Evolutionary conservation across 2,797 vertebrate genomes (phyloP), one percentile per base, ranked within the genome.

Genomic region (Gallinago solitaria): DNA sequence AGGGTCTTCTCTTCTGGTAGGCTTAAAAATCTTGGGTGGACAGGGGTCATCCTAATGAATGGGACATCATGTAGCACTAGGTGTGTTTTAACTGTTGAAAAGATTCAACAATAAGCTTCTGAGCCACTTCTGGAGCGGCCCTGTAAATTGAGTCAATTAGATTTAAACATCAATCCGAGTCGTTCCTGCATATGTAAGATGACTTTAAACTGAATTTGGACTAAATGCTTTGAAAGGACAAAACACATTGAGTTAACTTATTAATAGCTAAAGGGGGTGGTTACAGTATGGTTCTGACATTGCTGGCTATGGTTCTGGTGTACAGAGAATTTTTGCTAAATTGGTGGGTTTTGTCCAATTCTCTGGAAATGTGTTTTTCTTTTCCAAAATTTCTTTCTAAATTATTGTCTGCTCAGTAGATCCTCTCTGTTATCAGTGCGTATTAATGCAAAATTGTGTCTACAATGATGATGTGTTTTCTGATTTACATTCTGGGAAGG

Each of bases 371-470:
- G 15, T 1, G 2, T n/a, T 65, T 16, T 59, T 64, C 35, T 73
- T 91, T 83, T 37, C 41, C 9, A 3, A 75, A 87, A 85, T 48
- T 69, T 24, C 16, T 80, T 81, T 88, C 54, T 63, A n/a, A 83
- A 57, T 65, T 51, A 12, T 14, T 71, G 15, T 35, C 61, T 69
- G 56, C 12, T 83, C 27, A 35, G 25, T 17, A 64, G 16, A 57
- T 39, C 35, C 47, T 39, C 21, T 71, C 35, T 59, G 35, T 69
- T 56, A 60, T 14, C 19, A 15, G 11, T 1, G 1, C 0, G 0
- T 37, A 4, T 30, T 60, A 48, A 32, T 11, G 21, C 10, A 74
- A 17, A 69, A 20, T 51, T 5, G 8, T 21, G 16, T 30, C 56
- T 60, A 21, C 13, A 8, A 14, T 0, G 6, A 43, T 4, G 1